Conservation (phyloP, 2,113 vertebrate species). For the Campylorhamphus procurvoides region DNA sequence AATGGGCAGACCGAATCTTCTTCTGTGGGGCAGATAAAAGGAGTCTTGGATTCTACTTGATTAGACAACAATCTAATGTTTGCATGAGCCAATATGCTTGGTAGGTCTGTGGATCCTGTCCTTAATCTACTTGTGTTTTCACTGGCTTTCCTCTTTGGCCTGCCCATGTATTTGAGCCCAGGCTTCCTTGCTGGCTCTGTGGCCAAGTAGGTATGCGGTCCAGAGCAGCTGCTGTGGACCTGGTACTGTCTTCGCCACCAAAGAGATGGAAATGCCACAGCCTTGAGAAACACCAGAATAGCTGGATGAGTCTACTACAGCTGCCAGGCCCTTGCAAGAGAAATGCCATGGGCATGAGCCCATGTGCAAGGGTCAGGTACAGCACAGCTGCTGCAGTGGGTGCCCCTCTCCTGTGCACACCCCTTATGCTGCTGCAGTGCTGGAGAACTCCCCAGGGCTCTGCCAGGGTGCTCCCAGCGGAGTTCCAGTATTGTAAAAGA, state of each 20-base stretch:
- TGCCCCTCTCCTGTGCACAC: not conserved
- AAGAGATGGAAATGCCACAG: not conserved
- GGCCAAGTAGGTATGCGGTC: not conserved
- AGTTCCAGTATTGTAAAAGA: not conserved
- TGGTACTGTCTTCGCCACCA: not conserved
- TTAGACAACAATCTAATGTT: not conserved
- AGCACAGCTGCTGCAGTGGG: rapidly evolving
- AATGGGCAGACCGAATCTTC: not conserved
- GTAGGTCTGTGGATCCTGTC: not conserved
- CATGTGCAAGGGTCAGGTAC: not conserved
- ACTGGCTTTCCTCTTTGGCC: not conserved
- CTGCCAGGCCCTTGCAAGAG: not conserved
- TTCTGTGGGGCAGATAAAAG: rapidly evolving
- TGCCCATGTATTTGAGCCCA: not conserved
- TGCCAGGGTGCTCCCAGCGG: not conserved
- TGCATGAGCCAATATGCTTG: not conserved
- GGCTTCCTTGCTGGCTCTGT: not conserved
- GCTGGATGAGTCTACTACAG: not conserved
- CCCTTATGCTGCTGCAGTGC: not conserved
- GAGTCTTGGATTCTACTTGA: rapidly evolving
- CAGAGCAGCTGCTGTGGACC: not conserved
- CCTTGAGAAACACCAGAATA: not conserved
- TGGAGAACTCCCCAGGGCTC: not conserved
- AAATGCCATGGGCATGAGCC: not conserved
- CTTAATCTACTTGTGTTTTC: not conserved